Evolutionary conservation across 2,797 vertebrate species (phyloP), one percentile per base, ranked within the genome.

Genomic region (Sebastes matsubarae): DNA sequence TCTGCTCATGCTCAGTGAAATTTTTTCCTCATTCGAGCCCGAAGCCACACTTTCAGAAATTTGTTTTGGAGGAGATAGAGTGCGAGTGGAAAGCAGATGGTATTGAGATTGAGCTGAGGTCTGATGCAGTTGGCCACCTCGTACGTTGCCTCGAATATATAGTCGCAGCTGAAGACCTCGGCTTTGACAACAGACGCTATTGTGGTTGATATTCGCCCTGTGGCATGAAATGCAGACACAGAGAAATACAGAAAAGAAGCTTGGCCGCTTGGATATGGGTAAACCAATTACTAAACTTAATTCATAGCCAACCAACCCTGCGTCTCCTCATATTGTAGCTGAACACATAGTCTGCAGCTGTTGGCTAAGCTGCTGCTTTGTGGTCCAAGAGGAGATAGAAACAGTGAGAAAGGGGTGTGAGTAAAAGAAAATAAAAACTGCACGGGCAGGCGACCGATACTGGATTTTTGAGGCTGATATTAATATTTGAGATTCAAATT

Each of bases 31-130:
- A 71, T 63, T 85, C 25, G 13, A 87, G 80, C 87, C 46, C 9
- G 54, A 88, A 82, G 83, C 83, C 86, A 68, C 83, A 81, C 75
- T 86, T 83, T 86, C 27, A 81, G 75, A 81, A 86, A 87, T 88
- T 82, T 79, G 77, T 90, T 85, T 90, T 87, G 88, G 84, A 86
- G 70, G 64, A 80, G 79, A 83, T 72, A 24, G 83, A 84, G 84
- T 83, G 82, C 76, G 80, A 88, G 84, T 68, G 75, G 87, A 92
- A 91, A 92, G 89, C 93, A 95, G 93, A 92, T 94, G 92, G 91
- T 89, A 85, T 87, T 91, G 87, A 93, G 89, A 92, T 93, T 72
- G 70, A 92, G 88, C 74, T 68, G 79, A 82, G 79, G 86, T 77
- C 80, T 80, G 84, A 88, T 91, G 87, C 82, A 73, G 65, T 89